Evolutionary conservation across 2,888 invertebrate species (phyloP).

Genomic region (Clivina fossor): DNA sequence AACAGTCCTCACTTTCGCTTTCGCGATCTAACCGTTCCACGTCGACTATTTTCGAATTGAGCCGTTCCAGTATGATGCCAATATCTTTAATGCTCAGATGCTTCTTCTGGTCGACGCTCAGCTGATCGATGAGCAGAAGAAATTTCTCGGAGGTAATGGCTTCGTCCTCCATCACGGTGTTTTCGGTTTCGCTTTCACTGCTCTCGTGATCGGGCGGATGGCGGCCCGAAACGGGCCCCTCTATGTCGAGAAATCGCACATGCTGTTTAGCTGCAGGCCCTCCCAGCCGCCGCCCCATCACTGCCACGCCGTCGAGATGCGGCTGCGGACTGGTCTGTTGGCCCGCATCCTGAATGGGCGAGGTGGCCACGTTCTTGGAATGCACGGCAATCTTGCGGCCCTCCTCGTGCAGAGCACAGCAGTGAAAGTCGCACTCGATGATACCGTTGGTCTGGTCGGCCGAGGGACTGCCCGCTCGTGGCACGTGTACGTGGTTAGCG

Average conservation of each 20-base stretch:
- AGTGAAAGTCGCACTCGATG: slow-evolving; percentile 91
- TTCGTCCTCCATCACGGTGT: slow-evolving; percentile 90
- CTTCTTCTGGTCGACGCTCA: slow-evolving; percentile 88
- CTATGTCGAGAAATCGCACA: slow-evolving; percentile 83
- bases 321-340: slow-evolving; percentile 67
- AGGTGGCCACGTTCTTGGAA: slow-evolving; percentile 84
- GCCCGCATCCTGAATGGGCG: slow-evolving; percentile 82
- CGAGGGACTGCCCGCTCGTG: slow-evolving; percentile 65
- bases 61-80: slow-evolving; percentile 88
- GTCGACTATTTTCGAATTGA: slow-evolving; percentile 91
- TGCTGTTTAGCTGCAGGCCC: slow-evolving; percentile 67
- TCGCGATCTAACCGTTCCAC: slow-evolving; percentile 90
- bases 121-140: slow-evolving; percentile 88
- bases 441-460: slow-evolving; percentile 59
- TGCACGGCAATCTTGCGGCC: slow-evolving; percentile 88
- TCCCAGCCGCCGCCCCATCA: slow-evolving; percentile 48
- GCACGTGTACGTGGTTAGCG: slow-evolving; percentile 68
- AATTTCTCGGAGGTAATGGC: slow-evolving; percentile 88
- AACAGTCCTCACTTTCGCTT: slow-evolving; percentile 90
- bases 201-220: slow-evolving; percentile 72
- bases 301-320: slow-evolving; percentile 52
- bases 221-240: slow-evolving; percentile 54
- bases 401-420: slow-evolving; percentile 92
- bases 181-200: slow-evolving; percentile 91
- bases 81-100: slow-evolving; percentile 93